phyloP scores from a whole-genome alignment of 2,888 invertebrate genomes.

The Agrenia bidenticulata region DNA sequence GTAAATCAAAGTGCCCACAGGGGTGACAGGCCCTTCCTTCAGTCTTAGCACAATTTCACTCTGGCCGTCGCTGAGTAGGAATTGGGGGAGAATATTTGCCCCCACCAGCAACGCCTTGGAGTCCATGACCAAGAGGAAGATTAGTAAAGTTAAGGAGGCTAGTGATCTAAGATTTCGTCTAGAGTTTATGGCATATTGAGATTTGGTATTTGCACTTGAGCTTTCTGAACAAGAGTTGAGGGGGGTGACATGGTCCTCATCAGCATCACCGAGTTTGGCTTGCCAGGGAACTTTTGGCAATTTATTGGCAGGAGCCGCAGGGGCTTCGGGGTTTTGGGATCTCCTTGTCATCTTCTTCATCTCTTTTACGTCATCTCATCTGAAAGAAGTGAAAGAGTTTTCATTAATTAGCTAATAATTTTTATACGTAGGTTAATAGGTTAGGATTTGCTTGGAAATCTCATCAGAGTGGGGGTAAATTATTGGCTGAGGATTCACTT shows the following conservation, averaged over 20 bases:
- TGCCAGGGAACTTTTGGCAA: neutral
- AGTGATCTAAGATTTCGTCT: too few species aligned
- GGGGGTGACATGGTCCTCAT: too few species aligned
- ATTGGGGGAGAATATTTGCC: constrained; percentile 77
- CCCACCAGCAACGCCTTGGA: neutral
- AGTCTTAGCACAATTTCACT: constrained; percentile 86
- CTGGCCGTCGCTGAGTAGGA: constrained; percentile 76
- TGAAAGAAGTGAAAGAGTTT: too few species aligned
- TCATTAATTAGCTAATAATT: too few species aligned
- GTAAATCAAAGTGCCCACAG: constrained; percentile 79
- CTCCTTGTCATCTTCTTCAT: too few species aligned
- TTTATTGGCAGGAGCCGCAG: neutral
- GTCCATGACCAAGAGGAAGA: neutral
- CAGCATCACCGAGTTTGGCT: neutral
- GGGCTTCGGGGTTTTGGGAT: neutral
- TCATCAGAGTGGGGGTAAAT: too few species aligned
- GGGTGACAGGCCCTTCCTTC: constrained; percentile 83
- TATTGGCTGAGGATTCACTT: too few species aligned
- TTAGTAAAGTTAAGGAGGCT: neutral
- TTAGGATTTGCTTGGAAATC: too few species aligned
- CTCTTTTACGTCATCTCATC: too few species aligned
- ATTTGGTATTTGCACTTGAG: too few species aligned
- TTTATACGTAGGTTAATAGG: too few species aligned
- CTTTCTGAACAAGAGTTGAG: too few species aligned
- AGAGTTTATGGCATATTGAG: constrained; percentile 1